Evolutionary conservation across 2,797 vertebrate genomes (phyloP).

Genomic region (Percopsis omiscomaycus): DNA sequence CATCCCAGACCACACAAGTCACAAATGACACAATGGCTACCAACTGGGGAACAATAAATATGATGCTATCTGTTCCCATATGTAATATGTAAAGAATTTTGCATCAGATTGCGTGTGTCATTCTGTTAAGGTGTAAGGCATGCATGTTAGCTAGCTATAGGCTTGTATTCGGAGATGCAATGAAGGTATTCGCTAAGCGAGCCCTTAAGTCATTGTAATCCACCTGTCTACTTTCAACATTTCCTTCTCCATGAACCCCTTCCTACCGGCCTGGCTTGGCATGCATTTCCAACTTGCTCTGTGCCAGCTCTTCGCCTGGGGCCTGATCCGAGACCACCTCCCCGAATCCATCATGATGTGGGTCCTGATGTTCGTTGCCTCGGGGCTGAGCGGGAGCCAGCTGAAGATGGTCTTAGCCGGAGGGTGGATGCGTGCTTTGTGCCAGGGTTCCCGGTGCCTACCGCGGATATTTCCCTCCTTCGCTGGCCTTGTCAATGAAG

Average conservation of each 20-base stretch:
- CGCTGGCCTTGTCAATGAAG: conserved; percentile 46
- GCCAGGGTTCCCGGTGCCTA: conserved; percentile 14
- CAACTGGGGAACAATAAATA: too few relatives aligned
- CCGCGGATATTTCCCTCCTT: conserved; percentile 19
- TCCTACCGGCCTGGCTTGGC: conserved; percentile 33
- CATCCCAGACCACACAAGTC: too few relatives aligned
- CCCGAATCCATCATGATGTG: conserved; percentile 19
- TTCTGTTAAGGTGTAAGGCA: too few relatives aligned
- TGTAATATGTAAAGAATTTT: background rate
- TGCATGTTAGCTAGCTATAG: background rate
- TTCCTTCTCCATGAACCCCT: conserved; percentile 41
- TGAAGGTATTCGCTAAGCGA: conserved; percentile 8
- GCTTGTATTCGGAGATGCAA: background rate
- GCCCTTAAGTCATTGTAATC: conserved; percentile 21
- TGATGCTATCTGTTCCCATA: background rate
- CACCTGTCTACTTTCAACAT: conserved; percentile 35
- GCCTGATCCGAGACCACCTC: conserved; percentile 47
- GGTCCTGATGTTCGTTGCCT: conserved; percentile 33
- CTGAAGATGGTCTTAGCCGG: conserved; percentile 24
- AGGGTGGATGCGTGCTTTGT: conserved; percentile 14
- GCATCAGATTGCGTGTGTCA: background rate
- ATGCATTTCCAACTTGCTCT: conserved; percentile 36
- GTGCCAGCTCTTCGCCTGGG: conserved; percentile 42
- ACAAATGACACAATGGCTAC: too few relatives aligned
- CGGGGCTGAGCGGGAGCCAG: conserved; percentile 31